Evolutionary conservation across 64 coral and sea anemone genomes (phyloP).

Genomic region (Montipora capricornis): DNA sequence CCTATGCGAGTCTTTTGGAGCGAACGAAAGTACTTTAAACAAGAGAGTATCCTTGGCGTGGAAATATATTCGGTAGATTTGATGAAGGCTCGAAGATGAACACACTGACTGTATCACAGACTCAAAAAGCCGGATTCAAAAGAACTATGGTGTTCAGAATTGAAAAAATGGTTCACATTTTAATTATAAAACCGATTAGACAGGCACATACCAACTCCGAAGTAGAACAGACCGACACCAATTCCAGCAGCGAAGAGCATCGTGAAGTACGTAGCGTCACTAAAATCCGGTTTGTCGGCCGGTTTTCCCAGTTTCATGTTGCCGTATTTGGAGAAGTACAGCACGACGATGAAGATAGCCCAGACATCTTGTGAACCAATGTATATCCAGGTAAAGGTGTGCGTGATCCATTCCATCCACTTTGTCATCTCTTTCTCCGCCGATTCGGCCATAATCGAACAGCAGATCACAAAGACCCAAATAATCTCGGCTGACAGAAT

Average conservation of each 20-base stretch:
- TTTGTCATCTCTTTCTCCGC: constrained; percentile 1
- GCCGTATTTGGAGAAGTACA: constrained; percentile 71
- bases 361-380: constrained; percentile 81
- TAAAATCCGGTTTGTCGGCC: constrained; percentile 71
- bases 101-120: too few species aligned
- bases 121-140: too few species aligned
- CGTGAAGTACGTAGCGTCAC: constrained; percentile 66
- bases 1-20: too few species aligned
- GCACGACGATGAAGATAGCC: constrained; percentile 54
- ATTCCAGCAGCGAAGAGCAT: constrained; percentile 86
- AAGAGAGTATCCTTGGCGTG: too few species aligned
- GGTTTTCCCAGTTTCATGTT: constrained; percentile 76
- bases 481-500: constrained; percentile 16
- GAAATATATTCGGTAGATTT: too few species aligned
- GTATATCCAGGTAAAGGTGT: constrained; percentile 76
- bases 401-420: constrained; percentile 66
- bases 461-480: constrained; percentile 37
- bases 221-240: constrained; percentile 74
- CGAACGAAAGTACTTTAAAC: too few species aligned
- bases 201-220: constrained; percentile 45
- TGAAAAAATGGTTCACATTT: background rate
- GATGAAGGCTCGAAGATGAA: too few species aligned
- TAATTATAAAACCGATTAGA: background rate
- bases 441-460: background rate
- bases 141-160: too few species aligned